These are phyloP conservation scores for Euglossa dilemma DNA, from an alignment of 1,140 invertebrate species.

Conservation along the genomic window DNA sequence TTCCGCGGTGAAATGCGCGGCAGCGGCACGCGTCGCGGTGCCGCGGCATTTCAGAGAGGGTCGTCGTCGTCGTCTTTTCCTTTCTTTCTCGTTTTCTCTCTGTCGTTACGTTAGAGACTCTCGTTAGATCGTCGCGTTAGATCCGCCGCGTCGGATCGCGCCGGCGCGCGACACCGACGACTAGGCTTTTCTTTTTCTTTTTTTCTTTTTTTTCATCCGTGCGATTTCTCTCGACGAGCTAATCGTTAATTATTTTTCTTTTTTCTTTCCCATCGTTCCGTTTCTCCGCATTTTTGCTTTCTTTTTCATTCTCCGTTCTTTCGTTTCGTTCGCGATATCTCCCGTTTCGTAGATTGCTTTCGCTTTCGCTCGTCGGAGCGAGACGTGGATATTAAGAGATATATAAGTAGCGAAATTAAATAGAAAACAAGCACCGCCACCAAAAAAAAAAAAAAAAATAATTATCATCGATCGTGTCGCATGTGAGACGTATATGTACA, in stretches of 20 bases:
- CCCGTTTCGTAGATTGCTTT: too few relatives aligned
- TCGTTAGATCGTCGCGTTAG: background rate
- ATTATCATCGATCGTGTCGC: constrained; percentile 18
- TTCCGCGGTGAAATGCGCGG: constrained; percentile 24
- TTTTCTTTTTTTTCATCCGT: too few relatives aligned
- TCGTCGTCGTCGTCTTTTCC: background rate
- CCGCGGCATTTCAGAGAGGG: constrained; percentile 5
- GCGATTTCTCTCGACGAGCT: background rate
- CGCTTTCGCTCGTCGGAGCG: background rate
- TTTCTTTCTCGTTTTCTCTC: background rate
- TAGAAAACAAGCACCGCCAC: constrained; percentile 53
- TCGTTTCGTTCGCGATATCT: too few relatives aligned
- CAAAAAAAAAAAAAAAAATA: constrained; percentile 9
- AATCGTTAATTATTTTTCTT: background rate
- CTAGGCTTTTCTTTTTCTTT: background rate
- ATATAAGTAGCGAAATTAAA: constrained; percentile 54
- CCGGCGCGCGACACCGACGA: background rate
- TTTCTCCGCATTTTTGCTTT: too few relatives aligned
- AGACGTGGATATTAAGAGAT: constrained; percentile 19
- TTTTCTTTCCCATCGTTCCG: too few relatives aligned
- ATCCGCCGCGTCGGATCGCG: background rate
- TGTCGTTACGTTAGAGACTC: background rate
- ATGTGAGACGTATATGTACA: constrained; percentile 38
- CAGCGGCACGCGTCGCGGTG: background rate
- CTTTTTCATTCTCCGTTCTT: too few relatives aligned